Percentiles rank a stretch among this genome's conserved stretches.
phyloP scores from a whole-genome alignment of 2,113 vertebrate genomes.

The Amblyopsis rosae region DNA sequence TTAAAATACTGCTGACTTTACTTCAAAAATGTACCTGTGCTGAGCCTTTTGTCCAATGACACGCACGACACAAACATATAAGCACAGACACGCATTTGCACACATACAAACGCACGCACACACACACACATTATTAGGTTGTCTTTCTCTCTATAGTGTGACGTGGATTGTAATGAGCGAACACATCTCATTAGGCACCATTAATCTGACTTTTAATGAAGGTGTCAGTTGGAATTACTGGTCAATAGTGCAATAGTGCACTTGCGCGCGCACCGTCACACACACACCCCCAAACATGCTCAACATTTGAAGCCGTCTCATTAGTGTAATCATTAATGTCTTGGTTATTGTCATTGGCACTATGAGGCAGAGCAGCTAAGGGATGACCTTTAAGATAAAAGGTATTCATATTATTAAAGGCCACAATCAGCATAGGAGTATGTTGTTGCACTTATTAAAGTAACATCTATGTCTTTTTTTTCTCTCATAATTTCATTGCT shows the following conservation, averaged over 20 bases:
- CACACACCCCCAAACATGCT: neutral
- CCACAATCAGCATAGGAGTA: neutral
- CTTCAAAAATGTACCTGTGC: too few relatives aligned
- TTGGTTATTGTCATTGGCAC: conserved; percentile 15
- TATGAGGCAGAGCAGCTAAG: neutral
- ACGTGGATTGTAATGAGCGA: conserved; percentile 30
- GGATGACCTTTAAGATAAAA: neutral
- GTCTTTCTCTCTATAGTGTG: conserved; percentile 2
- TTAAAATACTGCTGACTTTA: too few relatives aligned
- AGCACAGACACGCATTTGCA: too few relatives aligned
- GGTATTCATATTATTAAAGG: neutral
- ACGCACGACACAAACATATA: neutral
- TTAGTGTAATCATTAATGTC: conserved; percentile 32
- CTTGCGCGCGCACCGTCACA: neutral
- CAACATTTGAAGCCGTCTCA: conserved; percentile 21
- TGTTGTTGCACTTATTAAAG: neutral
- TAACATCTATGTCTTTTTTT: too few relatives aligned
- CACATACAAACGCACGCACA: neutral
- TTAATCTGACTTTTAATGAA: conserved; percentile 58
- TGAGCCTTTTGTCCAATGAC: too few relatives aligned
- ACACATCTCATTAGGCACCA: conserved; percentile 48
- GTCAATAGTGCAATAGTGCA: neutral
- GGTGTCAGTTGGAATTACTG: conserved; percentile 35
- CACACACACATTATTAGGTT: neutral
- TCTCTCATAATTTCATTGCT: too few relatives aligned